These are phyloP conservation scores for Larimichthys crocea DNA, from an alignment of 2,113 vertebrate species.

Conservation along the genomic window DNA sequence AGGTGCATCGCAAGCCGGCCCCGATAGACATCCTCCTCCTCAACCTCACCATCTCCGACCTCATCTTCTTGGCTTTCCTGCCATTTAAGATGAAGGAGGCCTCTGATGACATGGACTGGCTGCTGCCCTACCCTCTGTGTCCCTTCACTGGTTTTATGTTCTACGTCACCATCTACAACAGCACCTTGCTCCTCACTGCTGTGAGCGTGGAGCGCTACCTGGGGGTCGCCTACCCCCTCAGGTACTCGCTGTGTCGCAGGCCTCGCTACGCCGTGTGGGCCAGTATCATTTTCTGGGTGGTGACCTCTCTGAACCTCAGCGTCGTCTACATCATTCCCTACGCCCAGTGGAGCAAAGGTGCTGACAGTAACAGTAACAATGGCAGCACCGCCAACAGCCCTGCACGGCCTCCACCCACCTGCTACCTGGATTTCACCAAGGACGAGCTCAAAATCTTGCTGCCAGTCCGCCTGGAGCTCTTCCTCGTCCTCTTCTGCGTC, in stretches of 20 bases:
- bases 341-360: slow-evolving; percentile 13
- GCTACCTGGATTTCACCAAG: slow-evolving; percentile 82
- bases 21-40: slow-evolving; percentile 89
- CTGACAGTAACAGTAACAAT: not conserved
- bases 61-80: slow-evolving; percentile 88
- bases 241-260: slow-evolving; percentile 82
- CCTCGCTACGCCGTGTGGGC: slow-evolving; percentile 77
- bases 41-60: slow-evolving; percentile 90
- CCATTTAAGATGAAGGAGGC: slow-evolving; percentile 90
- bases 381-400: not conserved
- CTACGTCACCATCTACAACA: slow-evolving; percentile 92
- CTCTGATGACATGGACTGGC: slow-evolving; percentile 78
- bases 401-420: slow-evolving; percentile 53
- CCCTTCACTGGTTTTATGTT: slow-evolving; percentile 86
- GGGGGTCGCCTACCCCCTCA: slow-evolving; percentile 88
- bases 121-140: slow-evolving; percentile 80
- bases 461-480: slow-evolving; percentile 85
- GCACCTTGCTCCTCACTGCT: slow-evolving; percentile 88
- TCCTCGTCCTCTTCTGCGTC: slow-evolving; percentile 85
- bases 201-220: slow-evolving; percentile 91
- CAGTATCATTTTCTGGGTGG: slow-evolving; percentile 83
- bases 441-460: slow-evolving; percentile 82
- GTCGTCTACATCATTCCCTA: slow-evolving; percentile 86
- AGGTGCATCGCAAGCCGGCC: slow-evolving; percentile 76
- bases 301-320: slow-evolving; percentile 86